Percentiles rank a stretch among this genome's conserved stretches.
These are phyloP conservation scores for Sebastes ruberrimus DNA, from an alignment of 2,797 vertebrate species.

Conservation along the genomic window DNA sequence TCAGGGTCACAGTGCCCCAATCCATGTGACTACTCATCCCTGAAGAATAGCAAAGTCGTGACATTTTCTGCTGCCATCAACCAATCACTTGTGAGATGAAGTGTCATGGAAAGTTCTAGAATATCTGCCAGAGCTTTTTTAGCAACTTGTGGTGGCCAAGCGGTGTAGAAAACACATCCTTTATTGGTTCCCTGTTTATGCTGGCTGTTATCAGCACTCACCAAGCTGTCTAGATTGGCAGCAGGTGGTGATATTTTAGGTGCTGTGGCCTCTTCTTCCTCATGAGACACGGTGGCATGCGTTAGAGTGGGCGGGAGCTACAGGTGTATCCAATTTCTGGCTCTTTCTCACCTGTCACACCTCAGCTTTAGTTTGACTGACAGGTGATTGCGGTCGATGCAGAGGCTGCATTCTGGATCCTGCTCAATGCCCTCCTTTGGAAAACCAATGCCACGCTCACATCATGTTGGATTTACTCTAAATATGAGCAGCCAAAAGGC, in stretches of 20 bases:
- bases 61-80: constrained; percentile 72
- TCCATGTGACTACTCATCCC: constrained; percentile 67
- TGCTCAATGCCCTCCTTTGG: neutral
- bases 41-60: constrained; percentile 67
- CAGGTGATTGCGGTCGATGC: constrained; percentile 17
- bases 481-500: neutral
- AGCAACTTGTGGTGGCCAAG: constrained; percentile 24
- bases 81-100: constrained; percentile 60
- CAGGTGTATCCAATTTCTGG: constrained; percentile 70
- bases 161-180: constrained; percentile 5
- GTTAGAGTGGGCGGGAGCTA: constrained; percentile 33
- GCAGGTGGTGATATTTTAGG: constrained; percentile 38
- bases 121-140: constrained; percentile 45
- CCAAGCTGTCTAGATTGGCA: constrained; percentile 44
- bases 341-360: constrained; percentile 71
- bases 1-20: constrained; percentile 53
- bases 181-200: constrained; percentile 24
- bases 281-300: neutral
- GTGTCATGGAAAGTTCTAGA: constrained; percentile 63
- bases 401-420: constrained; percentile 29
- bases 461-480: constrained; percentile 11
- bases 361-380: constrained; percentile 63
- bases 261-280: constrained; percentile 35
- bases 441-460: constrained; percentile 8
- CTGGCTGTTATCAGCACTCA: constrained; percentile 43